Evolutionary conservation across 2,113 vertebrate species (phyloP).

Genomic region (Tapirus terrestris): DNA sequence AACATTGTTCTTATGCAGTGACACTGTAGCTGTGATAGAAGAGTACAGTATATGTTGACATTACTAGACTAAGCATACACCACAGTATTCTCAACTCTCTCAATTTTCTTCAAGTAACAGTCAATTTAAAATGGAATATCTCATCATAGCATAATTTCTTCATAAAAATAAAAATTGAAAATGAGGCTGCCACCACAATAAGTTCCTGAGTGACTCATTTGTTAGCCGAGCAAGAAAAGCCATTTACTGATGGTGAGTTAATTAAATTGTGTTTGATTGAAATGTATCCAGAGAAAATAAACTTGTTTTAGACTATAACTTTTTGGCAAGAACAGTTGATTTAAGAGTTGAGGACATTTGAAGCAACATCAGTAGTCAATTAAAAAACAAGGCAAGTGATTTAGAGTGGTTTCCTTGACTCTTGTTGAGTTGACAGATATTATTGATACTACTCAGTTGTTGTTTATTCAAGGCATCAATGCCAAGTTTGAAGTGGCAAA

Average conservation of each 20-base stretch:
- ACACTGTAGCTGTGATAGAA: neutral
- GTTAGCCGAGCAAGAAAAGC: slow-evolving; percentile 28
- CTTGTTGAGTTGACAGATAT: slow-evolving; percentile 28
- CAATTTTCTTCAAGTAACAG: slow-evolving; percentile 36
- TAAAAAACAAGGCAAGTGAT: slow-evolving; percentile 53
- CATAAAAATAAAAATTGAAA: slow-evolving; percentile 51
- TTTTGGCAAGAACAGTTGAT: slow-evolving; percentile 59
- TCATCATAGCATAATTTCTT: slow-evolving; percentile 44
- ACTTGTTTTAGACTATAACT: slow-evolving; percentile 51
- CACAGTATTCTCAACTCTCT: neutral
- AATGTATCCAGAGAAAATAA: slow-evolving; percentile 41
- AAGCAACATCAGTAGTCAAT: slow-evolving; percentile 43
- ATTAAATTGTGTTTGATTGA: slow-evolving; percentile 61
- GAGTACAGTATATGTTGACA: neutral
- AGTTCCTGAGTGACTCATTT: slow-evolving; percentile 44
- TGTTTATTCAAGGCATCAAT: slow-evolving; percentile 8
- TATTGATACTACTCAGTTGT: slow-evolving; percentile 61
- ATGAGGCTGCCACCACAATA: slow-evolving; percentile 18
- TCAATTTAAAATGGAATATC: slow-evolving; percentile 42
- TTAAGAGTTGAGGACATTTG: slow-evolving; percentile 61
- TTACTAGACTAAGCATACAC: slow-evolving; percentile 18
- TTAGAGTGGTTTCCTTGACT: slow-evolving; percentile 33
- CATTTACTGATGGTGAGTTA: slow-evolving; percentile 58
- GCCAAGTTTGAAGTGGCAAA: slow-evolving; percentile 43
- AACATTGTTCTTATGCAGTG: slow-evolving; percentile 15